Percentiles rank a stretch among this genome's conserved stretches.
phyloP scores from a whole-genome alignment of 2,888 invertebrate species.

The Ethmia dodecea region DNA sequence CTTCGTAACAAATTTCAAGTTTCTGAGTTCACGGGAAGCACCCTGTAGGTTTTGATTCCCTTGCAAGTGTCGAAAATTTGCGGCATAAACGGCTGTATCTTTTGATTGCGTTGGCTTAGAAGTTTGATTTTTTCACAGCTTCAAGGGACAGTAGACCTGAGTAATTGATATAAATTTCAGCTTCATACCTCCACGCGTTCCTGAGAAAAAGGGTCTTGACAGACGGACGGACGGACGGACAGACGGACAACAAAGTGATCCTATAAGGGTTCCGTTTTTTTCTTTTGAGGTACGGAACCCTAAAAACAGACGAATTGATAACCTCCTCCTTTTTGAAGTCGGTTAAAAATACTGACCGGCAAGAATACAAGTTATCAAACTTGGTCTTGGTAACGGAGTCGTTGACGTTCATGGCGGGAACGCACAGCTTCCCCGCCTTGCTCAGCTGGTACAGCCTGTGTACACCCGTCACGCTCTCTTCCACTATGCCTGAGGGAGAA shows the following conservation, averaged over 20 bases:
- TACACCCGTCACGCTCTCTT: constrained; percentile 98
- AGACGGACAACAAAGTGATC: not conserved
- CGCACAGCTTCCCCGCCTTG: constrained; percentile 94
- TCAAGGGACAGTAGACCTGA: too few relatives aligned
- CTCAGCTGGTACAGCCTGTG: constrained; percentile 97
- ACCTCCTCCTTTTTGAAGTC: not conserved
- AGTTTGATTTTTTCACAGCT: too few relatives aligned
- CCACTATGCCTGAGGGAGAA: constrained; percentile 87
- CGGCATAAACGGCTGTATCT: too few relatives aligned
- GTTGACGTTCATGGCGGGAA: constrained; percentile 99
- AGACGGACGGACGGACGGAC: too few relatives aligned
- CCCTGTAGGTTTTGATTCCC: too few relatives aligned
- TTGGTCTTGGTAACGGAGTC: constrained; percentile 99
- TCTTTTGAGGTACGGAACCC: not conserved
- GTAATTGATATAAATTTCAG: too few relatives aligned
- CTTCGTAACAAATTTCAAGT: too few relatives aligned
- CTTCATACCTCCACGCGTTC: too few relatives aligned
- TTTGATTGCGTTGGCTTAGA: too few relatives aligned
- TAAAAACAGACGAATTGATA: not conserved
- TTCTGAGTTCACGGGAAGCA: too few relatives aligned
- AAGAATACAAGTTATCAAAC: constrained; percentile 97
- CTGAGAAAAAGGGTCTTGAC: too few relatives aligned
- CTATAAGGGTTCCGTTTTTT: not conserved
- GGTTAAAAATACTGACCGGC: constrained; percentile 76
- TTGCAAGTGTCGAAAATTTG: too few relatives aligned